Percentiles rank a stretch among this genome's conserved stretches.
These are phyloP conservation scores for Scaeva pyrastri DNA, from an alignment of 2,888 invertebrate genomes.

Conservation along the genomic window DNA sequence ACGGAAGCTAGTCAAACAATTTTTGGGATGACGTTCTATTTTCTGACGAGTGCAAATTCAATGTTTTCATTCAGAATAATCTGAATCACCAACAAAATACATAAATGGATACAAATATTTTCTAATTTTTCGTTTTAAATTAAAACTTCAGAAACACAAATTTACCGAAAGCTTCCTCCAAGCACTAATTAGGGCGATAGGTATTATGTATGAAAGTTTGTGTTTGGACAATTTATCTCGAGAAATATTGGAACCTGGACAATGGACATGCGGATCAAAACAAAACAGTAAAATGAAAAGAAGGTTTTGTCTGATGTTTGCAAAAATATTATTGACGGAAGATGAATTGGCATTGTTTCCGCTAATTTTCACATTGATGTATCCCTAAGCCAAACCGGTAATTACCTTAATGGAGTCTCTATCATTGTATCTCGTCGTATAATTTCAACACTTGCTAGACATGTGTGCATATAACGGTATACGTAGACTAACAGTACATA, in stretches of 20 bases:
- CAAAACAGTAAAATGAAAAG: not conserved
- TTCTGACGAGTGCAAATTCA: too few species aligned
- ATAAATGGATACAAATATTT: too few species aligned
- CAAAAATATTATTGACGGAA: slow-evolving; percentile 43
- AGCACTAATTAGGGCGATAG: slow-evolving; percentile 27
- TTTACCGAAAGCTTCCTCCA: too few species aligned
- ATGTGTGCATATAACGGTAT: too few species aligned
- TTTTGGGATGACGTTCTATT: too few species aligned
- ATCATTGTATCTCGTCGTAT: slow-evolving; percentile 1
- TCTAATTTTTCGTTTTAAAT: too few species aligned
- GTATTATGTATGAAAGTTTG: not conserved
- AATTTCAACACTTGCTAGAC: slow-evolving; percentile 19
- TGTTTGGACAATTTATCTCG: not conserved
- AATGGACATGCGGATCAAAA: not conserved
- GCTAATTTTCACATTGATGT: slow-evolving; percentile 6
- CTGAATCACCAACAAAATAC: too few species aligned
- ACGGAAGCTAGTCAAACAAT: too few species aligned
- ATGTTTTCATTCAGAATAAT: too few species aligned
- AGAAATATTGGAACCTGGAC: not conserved
- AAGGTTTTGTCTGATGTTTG: slow-evolving; percentile 22
- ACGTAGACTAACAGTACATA: too few species aligned
- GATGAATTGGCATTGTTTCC: slow-evolving; percentile 46
- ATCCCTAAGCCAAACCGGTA: slow-evolving; percentile 27
- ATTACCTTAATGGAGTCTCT: slow-evolving; percentile 54
- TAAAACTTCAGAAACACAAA: not conserved